These are phyloP conservation scores for Recurvirostra avosetta DNA, from an alignment of 2,113 vertebrate genomes.

Conservation along the genomic window DNA sequence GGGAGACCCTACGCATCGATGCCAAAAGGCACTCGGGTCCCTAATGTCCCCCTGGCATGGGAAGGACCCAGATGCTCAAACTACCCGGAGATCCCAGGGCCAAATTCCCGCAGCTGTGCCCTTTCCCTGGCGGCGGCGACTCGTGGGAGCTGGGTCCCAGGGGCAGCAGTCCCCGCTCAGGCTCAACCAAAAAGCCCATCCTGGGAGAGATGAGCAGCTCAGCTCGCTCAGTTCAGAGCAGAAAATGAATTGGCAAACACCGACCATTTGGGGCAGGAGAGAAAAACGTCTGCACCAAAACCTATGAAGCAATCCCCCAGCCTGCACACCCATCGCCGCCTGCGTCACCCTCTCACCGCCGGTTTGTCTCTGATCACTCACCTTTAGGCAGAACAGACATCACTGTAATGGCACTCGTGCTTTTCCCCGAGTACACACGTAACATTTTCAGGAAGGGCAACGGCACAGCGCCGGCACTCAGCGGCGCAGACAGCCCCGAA, in stretches of 20 bases:
- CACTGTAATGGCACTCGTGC: rapidly evolving
- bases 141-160: too few relatives aligned
- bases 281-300: background rate
- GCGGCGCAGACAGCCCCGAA: background rate
- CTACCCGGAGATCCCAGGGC: background rate
- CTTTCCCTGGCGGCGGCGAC: background rate
- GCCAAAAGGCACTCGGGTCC: rapidly evolving
- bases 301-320: background rate
- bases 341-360: background rate
- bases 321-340: background rate
- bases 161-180: background rate
- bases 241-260: rapidly evolving
- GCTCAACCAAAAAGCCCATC: background rate
- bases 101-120: background rate
- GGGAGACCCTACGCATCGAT: background rate
- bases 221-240: rapidly evolving
- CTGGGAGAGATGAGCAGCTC: background rate
- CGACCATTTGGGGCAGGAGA: background rate
- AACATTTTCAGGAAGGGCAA: background rate
- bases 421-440: background rate
- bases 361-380: background rate
- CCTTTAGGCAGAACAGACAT: background rate
- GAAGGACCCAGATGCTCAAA: background rate
- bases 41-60: background rate
- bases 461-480: rapidly evolving